A percentile compares a stretch with the other conserved stretches of the same genome.
These are phyloP conservation scores for Cynodonichthys magdalenae DNA, from an alignment of 2,797 vertebrate species.

Conservation along the genomic window DNA sequence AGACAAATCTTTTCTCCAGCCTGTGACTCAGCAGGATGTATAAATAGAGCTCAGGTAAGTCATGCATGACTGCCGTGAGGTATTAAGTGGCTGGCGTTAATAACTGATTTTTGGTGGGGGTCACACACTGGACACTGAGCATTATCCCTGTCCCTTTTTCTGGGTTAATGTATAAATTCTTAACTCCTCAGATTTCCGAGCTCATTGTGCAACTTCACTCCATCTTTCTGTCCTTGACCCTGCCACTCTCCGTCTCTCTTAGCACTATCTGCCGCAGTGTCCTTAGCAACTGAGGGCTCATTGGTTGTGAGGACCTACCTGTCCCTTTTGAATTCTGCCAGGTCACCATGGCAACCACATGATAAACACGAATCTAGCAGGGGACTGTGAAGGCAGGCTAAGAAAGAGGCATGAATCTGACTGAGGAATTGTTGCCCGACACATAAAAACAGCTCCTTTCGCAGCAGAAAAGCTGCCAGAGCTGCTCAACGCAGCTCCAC, in stretches of 20 bases:
- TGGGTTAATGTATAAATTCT: neutral
- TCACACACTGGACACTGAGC: constrained; percentile 3
- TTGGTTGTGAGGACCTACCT: constrained; percentile 71
- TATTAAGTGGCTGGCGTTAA: constrained; percentile 33
- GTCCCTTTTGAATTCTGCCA: constrained; percentile 63
- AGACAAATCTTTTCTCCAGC: constrained; percentile 42
- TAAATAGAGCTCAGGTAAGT: constrained; percentile 61
- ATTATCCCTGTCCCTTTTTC: constrained; percentile 8
- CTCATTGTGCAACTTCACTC: constrained; percentile 4
- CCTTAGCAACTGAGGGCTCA: constrained; percentile 72
- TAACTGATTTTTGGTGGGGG: constrained; percentile 14
- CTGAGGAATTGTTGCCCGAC: constrained; percentile 53
- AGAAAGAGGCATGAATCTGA: constrained; percentile 16
- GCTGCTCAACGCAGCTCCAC: neutral
- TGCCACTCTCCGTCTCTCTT: constrained; percentile 50
- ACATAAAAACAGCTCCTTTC: constrained; percentile 33
- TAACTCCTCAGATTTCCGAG: constrained; percentile 8
- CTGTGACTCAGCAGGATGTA: constrained; percentile 49
- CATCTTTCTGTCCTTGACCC: constrained; percentile 34
- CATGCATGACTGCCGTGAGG: constrained; percentile 39
- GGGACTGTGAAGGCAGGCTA: constrained; percentile 46
- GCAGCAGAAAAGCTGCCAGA: constrained; percentile 21
- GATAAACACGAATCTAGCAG: constrained; percentile 62
- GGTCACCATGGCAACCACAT: constrained; percentile 69
- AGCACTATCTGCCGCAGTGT: constrained; percentile 50